Base-by-base conservation (phyloP, 1,140 invertebrate genomes). In the Lethocerus indicus region DNA sequence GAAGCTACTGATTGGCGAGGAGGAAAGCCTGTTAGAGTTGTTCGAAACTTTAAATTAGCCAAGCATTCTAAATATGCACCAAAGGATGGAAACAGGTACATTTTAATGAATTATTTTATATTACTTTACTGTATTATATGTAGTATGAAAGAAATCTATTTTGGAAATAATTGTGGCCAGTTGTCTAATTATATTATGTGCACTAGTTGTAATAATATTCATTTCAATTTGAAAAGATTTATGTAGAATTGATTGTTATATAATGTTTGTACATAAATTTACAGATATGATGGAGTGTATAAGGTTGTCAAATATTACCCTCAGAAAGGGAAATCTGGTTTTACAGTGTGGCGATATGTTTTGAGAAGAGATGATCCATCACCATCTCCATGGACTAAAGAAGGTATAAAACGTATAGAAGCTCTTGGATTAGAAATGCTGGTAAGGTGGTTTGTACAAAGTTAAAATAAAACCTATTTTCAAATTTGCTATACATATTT, bases 291-390 rank as follows among this genome's bases (percentile, higher is more conserved):
- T 66, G 81, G 81, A 2, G 73, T 83, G 35, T 85, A 85, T 61
- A 84, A 85, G 64, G 76, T 90, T 5, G 79, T 86, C 0, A 87
- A 84, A 57, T 91, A 89, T 61, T 89, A 82, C 67, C 80, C 80
- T 3, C 76, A 83, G 58, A 81, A 75, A 51, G 84, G 84, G 12
- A 72, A 82, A 56, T 81, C 82, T 39, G 86, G 85, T 1, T 87
- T 79, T 60, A 67, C 73, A 6, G 81, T 92, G 12, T 92, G 86
- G 86, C 72, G 81, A 39, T 92, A 85, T 60, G 57, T 83, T 13
- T 61, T 92, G 32, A 66, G 78, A 48, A 67, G 87, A 56, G 87
- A 91, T 63, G 87, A 92, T 64, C 74, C 79, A 1, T 64, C 59
- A 13, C 82, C 85, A 1, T 78, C 87, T 13, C 87, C 87, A 0